Conservation (phyloP, 2,113 vertebrate genomes). For the Hippocampus comes region DNA sequence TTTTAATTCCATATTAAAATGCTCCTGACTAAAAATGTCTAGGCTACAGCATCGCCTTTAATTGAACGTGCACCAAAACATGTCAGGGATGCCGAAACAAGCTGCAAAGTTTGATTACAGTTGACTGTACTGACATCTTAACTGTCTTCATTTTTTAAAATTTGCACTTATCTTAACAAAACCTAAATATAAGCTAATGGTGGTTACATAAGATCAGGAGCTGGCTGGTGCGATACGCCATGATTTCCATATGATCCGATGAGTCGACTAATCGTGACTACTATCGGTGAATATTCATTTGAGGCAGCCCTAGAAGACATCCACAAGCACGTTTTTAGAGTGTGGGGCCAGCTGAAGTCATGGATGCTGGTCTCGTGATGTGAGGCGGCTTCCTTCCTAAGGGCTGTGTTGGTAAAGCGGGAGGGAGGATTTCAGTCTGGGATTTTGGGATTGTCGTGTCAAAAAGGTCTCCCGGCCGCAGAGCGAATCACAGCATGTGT, state of each 20-base stretch:
- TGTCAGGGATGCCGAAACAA: not conserved
- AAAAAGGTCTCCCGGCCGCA: slow-evolving; percentile 30
- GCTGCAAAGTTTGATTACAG: not conserved
- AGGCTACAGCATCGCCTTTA: no score
- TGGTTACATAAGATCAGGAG: not conserved
- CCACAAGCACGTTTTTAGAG: slow-evolving; percentile 28
- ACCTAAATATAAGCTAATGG: not conserved
- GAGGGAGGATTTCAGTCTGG: slow-evolving; percentile 47
- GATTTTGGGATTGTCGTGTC: slow-evolving; percentile 46
- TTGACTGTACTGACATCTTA: not conserved
- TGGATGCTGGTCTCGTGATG: slow-evolving; percentile 51
- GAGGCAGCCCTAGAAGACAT: slow-evolving; percentile 7
- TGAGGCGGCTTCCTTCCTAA: slow-evolving; percentile 19
- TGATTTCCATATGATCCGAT: no score
- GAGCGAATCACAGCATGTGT: slow-evolving; percentile 5
- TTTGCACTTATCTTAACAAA: no score
- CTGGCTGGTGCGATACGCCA: not conserved
- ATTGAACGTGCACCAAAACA: not conserved
- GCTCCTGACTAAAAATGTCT: no score
- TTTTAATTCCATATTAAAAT: no score
- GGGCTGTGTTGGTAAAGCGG: slow-evolving; percentile 21
- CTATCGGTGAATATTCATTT: not conserved
- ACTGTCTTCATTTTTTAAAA: no score
- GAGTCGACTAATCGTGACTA: not conserved
- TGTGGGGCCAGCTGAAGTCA: slow-evolving; percentile 47